These are phyloP conservation scores for Isaurus tuberculatus DNA, from an alignment of 92 coral and sea anemone genomes.

Conservation along the genomic window DNA sequence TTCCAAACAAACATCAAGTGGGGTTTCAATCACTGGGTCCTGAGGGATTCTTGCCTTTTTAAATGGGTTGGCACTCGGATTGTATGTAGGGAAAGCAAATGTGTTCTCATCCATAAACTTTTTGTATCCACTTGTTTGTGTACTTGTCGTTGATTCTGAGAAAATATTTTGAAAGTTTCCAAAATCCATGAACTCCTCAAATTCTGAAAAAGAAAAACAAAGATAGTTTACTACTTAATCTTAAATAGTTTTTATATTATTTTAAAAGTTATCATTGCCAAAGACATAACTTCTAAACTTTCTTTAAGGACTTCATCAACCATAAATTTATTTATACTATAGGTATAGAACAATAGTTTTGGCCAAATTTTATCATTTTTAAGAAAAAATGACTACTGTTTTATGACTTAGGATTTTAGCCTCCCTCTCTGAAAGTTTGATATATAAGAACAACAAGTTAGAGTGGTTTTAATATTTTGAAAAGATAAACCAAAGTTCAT, in stretches of 20 bases:
- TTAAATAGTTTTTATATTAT: not conserved
- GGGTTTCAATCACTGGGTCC: constrained; percentile 84
- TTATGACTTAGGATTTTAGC: no score
- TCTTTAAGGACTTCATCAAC: not conserved
- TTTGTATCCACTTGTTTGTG: constrained; percentile 66
- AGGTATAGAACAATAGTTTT: no score
- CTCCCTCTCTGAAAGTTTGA: no score
- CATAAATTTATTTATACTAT: no score
- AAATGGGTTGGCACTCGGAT: constrained; percentile 65
- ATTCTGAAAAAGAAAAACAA: constrained; percentile 51
- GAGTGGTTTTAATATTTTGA: no score
- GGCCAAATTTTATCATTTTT: no score
- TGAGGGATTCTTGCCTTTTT: constrained; percentile 60
- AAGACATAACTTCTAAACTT: no score
- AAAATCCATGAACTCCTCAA: constrained; percentile 70
- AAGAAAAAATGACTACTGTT: no score
- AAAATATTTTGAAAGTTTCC: constrained; percentile 53
- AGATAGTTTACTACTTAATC: not conserved
- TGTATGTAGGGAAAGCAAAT: constrained; percentile 58
- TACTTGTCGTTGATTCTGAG: constrained; percentile 38
- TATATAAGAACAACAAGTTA: no score
- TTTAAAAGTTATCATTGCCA: no score
- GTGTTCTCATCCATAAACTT: constrained; percentile 60
- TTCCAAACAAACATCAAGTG: constrained; percentile 82
- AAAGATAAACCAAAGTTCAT: no score